Percentiles rank a stretch among this genome's conserved stretches.
Evolutionary conservation across 2,797 vertebrate species (phyloP).

Genomic region (Halcyon smyrnensis): DNA sequence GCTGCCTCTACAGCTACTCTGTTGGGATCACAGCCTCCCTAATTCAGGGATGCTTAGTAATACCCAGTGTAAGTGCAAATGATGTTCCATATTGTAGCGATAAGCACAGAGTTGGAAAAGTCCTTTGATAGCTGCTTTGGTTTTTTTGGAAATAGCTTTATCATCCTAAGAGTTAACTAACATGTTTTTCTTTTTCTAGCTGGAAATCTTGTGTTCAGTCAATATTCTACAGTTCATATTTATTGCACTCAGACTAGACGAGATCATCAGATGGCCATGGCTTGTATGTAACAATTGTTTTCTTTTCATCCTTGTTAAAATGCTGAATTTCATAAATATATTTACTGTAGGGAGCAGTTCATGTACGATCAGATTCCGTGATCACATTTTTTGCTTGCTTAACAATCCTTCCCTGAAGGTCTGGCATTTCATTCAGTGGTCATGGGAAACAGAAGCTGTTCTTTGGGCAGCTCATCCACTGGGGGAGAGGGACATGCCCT

Average conservation of each 20-base stretch:
- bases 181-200: slow-evolving; percentile 76
- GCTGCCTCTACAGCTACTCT: background rate
- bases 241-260: slow-evolving; percentile 94
- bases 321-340: background rate
- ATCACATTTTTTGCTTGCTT: background rate
- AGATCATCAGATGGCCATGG: slow-evolving; percentile 97
- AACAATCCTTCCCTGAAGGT: background rate
- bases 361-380: background rate
- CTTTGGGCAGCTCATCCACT: background rate
- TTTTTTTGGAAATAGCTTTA: background rate
- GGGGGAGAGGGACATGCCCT: background rate
- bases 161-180: background rate
- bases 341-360: background rate
- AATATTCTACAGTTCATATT: slow-evolving; percentile 99
- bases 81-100: background rate
- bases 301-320: slow-evolving; percentile 9
- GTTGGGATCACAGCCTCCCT: background rate
- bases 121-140: background rate
- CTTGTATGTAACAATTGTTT: slow-evolving; percentile 84
- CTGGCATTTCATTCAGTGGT: background rate
- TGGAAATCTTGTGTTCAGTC: slow-evolving; percentile 98
- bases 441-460: background rate
- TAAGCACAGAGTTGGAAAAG: background rate
- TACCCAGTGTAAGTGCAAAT: background rate
- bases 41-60: background rate